These are phyloP conservation scores for Drosophila ezoana DNA, from an alignment of 2,888 invertebrate species.

Conservation along the genomic window DNA sequence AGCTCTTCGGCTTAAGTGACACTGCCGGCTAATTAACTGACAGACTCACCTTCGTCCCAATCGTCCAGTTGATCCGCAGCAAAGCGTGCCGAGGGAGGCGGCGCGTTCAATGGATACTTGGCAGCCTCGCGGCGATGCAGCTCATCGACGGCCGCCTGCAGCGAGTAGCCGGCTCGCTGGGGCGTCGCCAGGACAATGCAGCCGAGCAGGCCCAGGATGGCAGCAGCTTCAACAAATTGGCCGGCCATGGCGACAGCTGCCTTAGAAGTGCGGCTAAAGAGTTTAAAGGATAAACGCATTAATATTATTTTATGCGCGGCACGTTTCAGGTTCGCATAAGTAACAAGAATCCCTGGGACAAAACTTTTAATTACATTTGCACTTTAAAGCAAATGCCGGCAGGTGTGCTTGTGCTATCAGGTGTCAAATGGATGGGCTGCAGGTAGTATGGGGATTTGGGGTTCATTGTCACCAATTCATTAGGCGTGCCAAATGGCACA, in stretches of 20 bases:
- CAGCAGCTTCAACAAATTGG: conserved; percentile 34
- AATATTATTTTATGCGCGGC: conserved; percentile 56
- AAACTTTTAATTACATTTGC: conserved; percentile 76
- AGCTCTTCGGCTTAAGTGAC: neutral
- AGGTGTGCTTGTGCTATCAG: conserved; percentile 21
- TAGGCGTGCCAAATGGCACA: conserved; percentile 3
- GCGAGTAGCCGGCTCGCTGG: conserved; percentile 81
- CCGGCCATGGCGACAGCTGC: conserved; percentile 47
- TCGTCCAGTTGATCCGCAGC: conserved; percentile 79
- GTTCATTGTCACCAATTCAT: conserved; percentile 33
- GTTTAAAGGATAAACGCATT: conserved; percentile 44
- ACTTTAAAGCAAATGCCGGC: conserved; percentile 51
- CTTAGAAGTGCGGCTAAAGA: conserved; percentile 33
- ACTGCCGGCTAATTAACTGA: neutral
- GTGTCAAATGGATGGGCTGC: conserved; percentile 10
- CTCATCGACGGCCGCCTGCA: conserved; percentile 85
- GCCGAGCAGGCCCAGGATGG: conserved; percentile 31
- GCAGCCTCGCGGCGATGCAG: conserved; percentile 83
- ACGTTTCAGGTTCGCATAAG: conserved; percentile 52
- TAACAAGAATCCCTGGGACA: conserved; percentile 12
- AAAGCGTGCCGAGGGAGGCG: conserved; percentile 64
- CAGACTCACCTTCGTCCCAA: conserved; percentile 84
- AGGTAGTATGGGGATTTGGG: neutral
- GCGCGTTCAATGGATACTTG: conserved; percentile 80
- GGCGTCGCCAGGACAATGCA: conserved; percentile 46